Conservation (phyloP, 2,113 vertebrate species). For the Connochaetes taurinus region DNA sequence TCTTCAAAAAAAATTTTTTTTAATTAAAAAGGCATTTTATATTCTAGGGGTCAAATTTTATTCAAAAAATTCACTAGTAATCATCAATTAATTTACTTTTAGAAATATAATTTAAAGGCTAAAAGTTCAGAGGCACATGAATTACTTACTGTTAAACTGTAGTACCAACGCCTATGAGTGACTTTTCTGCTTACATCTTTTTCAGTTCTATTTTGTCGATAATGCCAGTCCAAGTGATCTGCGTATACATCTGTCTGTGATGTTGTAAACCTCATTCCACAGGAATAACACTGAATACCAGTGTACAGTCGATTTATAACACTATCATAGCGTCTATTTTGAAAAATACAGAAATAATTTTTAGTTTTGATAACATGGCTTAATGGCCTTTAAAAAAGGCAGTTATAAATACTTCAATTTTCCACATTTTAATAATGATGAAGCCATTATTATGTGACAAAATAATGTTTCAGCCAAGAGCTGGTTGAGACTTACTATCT, state of each 20-base stretch:
- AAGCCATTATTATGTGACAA: neutral
- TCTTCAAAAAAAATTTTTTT: neutral
- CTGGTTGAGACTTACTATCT: neutral
- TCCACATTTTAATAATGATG: neutral
- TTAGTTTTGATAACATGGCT: slow-evolving; percentile 31
- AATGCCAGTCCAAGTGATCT: slow-evolving; percentile 99
- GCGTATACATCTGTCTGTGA: slow-evolving; percentile 97
- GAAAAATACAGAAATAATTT: neutral
- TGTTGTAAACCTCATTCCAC: slow-evolving; percentile 96
- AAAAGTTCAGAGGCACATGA: neutral
- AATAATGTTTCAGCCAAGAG: neutral
- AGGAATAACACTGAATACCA: slow-evolving; percentile 98
- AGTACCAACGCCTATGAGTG: slow-evolving; percentile 97
- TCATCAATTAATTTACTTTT: slow-evolving; percentile 1
- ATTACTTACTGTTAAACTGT: slow-evolving; percentile 89
- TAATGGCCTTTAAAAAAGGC: neutral
- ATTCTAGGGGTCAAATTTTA: neutral
- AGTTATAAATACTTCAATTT: slow-evolving; percentile 32
- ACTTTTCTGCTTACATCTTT: slow-evolving; percentile 96
- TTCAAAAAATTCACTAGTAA: neutral
- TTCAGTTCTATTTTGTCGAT: slow-evolving; percentile 95
- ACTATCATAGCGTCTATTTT: slow-evolving; percentile 89
- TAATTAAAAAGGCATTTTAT: neutral
- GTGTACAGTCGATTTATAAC: slow-evolving; percentile 95
- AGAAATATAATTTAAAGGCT: neutral